Base-by-base conservation (phyloP, 1,140 invertebrate genomes). In the Centruroides sculpturatus region DNA sequence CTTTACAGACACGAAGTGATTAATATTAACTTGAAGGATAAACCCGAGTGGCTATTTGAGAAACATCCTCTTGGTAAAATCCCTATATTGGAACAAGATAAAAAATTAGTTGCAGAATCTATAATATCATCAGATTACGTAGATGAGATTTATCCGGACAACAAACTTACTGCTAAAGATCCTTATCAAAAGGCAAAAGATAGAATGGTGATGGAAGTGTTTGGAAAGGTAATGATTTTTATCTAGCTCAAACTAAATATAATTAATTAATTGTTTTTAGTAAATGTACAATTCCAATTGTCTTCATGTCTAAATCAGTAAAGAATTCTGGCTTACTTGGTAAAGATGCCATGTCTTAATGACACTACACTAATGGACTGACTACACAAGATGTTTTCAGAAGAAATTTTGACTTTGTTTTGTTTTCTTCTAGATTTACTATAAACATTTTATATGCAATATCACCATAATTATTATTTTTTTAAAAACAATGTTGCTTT, bases 21-120 rank as follows among this genome's bases (percentile, higher is more conserved):
- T 5, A 89, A 89, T 70, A 80, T 94, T 36, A 84, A 94, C 75
- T 74, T 94, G 56, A 80, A 79, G 35, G 76, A 83, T 8, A 92
- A 93, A 73, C 91, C 92, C 0, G 86, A 91, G 61, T 94, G 91
- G 91, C 75, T 81, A 2, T 72, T 80, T 52, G 78, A 79, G 54
- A 85, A 81, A 74, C 88, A 82, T 72, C 82, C 81, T 5, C 74
- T 80, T 11, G 85, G 85, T 64, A 87, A 89, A 78, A 88, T 94
- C 4, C 92, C 92, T 47, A 81, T 85, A 10, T 66, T 95, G 48
- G 85, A 91, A 73, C 74, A 80, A 50, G 79, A 79, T 49, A 82
- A 82, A 47, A 79, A 85, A 34, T 76, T 82, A 6, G 70, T 92
- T 0, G 87, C 82, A 61, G 90, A 94, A 72, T 92, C 87, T 67